Evolutionary conservation across 2,888 invertebrate species (phyloP), one percentile per base, ranked within the genome.

Genomic region (Rutpela maculata): DNA sequence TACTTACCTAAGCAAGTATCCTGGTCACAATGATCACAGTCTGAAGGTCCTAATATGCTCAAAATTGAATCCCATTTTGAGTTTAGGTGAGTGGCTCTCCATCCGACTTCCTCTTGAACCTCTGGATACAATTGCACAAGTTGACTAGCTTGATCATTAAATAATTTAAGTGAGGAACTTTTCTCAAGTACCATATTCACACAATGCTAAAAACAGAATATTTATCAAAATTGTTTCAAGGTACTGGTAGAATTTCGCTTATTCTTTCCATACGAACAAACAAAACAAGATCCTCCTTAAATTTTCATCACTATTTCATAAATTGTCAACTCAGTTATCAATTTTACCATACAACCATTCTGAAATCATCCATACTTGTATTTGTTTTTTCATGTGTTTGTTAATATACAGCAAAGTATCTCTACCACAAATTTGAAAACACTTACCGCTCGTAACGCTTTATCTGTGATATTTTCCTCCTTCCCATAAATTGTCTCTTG

Each of bases 11-110:
- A 84, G 80, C 88, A 88, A 78, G 84, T 85, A 65, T 89, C 88
- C 77, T 88, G 87, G 88, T 87, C 87, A 66, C 87, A 87, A 69
- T 85, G 84, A 66, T 84, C 87, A 80, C 88, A 88, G 85, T 92
- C 92, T 78, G 93, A 91, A 77, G 92, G 93, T 86, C 92, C 93
- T 85, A 95, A 92, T 84, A 94, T 92, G 85, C 93, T 91, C 81
- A 95, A 93, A 77, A 96, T 92, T 70, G 93, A 92, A 87, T 95
- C 94, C 96, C 96, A 96, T 89, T 95, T 95, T 77, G 93, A 92
- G 88, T 95, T 95, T 81, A 96, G 91, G 87, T 94, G 94, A 86
- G 93, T 93, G 82, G 95, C 92, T 81, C 95, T 92, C 93, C 94
- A 94, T 70, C 92, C 92, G 78, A 96, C 94, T 89, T 94, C 93